A percentile compares a stretch with the other conserved stretches of the same genome.
phyloP scores from a whole-genome alignment of 30 jellyfish, hydroid and myxozoan genomes.

The Nemopilema nomurai region DNA sequence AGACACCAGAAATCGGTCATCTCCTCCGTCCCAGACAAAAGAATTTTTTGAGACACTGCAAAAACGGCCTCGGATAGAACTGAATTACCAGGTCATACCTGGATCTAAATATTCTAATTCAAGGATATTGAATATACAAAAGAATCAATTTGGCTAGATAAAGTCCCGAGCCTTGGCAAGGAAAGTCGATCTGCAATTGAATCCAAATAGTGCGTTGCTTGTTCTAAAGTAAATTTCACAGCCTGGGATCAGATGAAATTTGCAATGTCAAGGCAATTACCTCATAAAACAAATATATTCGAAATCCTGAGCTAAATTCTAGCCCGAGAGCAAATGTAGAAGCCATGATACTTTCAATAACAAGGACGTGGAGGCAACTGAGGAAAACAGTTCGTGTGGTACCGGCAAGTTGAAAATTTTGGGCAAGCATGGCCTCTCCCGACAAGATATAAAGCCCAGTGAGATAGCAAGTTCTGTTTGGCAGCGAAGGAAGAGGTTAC shows the following conservation, averaged over 20 bases:
- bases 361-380: background rate
- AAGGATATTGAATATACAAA: background rate
- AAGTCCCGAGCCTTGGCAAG: background rate
- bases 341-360: background rate
- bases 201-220: background rate
- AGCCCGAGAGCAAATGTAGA: background rate
- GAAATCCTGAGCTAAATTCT: background rate
- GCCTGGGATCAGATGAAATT: too few species aligned
- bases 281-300: background rate
- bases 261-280: background rate
- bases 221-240: background rate
- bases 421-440: background rate
- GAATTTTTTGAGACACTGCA: background rate
- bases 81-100: background rate
- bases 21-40: slow-evolving; percentile 28
- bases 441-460: background rate
- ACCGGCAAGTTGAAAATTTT: slow-evolving; percentile 37
- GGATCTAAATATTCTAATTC: background rate
- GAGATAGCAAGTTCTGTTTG: slow-evolving; percentile 19
- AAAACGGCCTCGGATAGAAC: background rate
- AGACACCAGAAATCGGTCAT: slow-evolving; percentile 3
- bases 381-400: background rate
- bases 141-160: too few species aligned
- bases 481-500: slow-evolving; percentile 9
- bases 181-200: background rate